Percentiles rank a stretch among this genome's conserved stretches.
Conservation (phyloP, 35 echinoderm and acorn worm species). For the Ophioderma brevispina region DNA sequence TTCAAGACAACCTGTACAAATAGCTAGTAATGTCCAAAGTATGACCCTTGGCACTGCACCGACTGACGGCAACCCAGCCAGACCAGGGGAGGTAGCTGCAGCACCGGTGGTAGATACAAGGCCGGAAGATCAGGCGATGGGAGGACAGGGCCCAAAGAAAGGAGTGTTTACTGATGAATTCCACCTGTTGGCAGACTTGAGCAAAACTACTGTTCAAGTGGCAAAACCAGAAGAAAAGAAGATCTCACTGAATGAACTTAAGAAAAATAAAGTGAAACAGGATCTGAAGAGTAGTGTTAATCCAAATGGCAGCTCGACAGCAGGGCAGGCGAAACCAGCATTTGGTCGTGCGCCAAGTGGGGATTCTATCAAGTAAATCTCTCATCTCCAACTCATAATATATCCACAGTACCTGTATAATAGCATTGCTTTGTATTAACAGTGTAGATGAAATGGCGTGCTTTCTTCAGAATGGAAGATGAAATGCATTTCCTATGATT, state of each 20-base stretch:
- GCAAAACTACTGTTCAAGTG: background rate
- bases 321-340: background rate
- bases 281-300: background rate
- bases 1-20: background rate
- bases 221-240: conserved; percentile 5
- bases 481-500: conserved; percentile 5
- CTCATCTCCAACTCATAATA: background rate
- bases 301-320: background rate
- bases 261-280: conserved; percentile 13
- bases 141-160: conserved; percentile 2
- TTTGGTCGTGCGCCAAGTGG: background rate
- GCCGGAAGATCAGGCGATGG: background rate
- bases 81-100: background rate
- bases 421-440: background rate
- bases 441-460: conserved; percentile 3
- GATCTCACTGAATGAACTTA: conserved; percentile 19
- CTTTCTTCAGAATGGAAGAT: conserved; percentile 2
- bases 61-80: background rate
- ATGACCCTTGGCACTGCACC: background rate
- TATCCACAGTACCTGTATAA: conserved; percentile 4
- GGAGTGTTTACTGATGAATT: conserved; percentile 23
- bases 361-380: background rate
- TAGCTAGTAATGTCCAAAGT: background rate
- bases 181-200: background rate
- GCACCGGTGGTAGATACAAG: background rate